phyloP scores from a whole-genome alignment of 2,888 invertebrate genomes.

The Cephus sareptanus region DNA sequence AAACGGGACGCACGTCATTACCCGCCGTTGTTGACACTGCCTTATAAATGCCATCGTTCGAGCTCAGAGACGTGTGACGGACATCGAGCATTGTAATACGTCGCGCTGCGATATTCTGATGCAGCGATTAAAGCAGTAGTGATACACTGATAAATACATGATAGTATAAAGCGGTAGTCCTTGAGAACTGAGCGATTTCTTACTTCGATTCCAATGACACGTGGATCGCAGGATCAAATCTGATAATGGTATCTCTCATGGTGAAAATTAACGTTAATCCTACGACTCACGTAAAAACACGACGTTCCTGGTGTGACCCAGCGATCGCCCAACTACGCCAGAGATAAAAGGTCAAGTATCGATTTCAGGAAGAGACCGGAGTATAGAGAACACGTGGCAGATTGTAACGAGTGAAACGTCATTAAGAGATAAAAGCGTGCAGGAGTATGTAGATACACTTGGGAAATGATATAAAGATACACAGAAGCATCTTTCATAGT shows the following conservation, averaged over 20 bases:
- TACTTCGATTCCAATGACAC: background rate
- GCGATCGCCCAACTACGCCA: background rate
- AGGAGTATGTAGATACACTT: background rate
- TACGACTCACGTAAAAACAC: background rate
- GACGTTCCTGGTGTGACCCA: background rate
- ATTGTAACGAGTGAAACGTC: background rate
- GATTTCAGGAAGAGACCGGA: background rate
- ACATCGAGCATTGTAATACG: background rate
- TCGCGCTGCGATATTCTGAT: background rate
- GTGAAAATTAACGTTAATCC: background rate
- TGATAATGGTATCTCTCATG: background rate
- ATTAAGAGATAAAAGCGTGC: background rate
- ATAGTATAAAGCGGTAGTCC: too few species aligned
- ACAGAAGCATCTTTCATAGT: background rate
- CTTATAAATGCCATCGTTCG: constrained; percentile 57
- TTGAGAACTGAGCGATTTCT: background rate
- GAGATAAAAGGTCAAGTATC: background rate
- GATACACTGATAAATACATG: background rate
- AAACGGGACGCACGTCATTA: constrained; percentile 56
- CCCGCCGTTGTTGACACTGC: constrained; percentile 57
- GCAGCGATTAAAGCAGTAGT: background rate
- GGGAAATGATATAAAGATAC: too few species aligned
- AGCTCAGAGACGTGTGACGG: constrained; percentile 11
- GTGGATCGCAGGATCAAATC: too few species aligned
- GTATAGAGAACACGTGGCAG: background rate